Conservation (phyloP, 2,113 vertebrate genomes). For the Forbesichthys agassizii region DNA sequence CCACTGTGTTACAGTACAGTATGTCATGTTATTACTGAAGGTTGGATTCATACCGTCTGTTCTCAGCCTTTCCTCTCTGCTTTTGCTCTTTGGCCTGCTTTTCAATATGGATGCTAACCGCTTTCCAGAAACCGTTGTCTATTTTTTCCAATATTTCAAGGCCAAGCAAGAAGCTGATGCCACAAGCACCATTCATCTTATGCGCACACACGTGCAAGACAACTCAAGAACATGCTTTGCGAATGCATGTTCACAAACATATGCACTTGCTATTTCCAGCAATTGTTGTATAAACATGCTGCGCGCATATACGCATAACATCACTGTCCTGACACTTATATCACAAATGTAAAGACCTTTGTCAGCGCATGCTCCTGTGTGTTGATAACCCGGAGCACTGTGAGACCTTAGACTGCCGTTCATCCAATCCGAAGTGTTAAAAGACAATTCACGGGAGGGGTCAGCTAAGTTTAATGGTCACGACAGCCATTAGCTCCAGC, state of each 20-base stretch:
- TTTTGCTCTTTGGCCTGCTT: slow-evolving; percentile 39
- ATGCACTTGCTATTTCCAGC: background rate
- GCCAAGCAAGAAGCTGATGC: slow-evolving; percentile 36
- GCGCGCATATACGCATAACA: background rate
- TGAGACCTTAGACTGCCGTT: background rate
- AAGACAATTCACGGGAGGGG: slow-evolving; percentile 14
- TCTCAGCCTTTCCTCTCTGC: slow-evolving; percentile 27
- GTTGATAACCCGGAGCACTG: background rate
- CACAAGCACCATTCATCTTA: background rate
- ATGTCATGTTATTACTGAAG: slow-evolving; percentile 21
- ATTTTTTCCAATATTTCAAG: slow-evolving; percentile 46
- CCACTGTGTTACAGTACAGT: too few relatives aligned
- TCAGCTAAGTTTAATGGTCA: slow-evolving; percentile 31
- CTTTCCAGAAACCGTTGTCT: slow-evolving; percentile 55
- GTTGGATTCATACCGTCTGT: slow-evolving; percentile 10
- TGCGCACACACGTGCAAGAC: background rate
- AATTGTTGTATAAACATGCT: background rate
- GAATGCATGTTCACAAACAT: too few relatives aligned
- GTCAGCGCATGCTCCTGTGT: too few relatives aligned
- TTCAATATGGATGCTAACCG: slow-evolving; percentile 60
- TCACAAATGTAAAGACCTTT: background rate
- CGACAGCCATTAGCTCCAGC: background rate
- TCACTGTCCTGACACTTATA: too few relatives aligned
- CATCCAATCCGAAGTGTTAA: too few relatives aligned
- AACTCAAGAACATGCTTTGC: background rate